Conservation (phyloP, 2,113 vertebrate genomes). For the Atherinomorus stipes region DNA sequence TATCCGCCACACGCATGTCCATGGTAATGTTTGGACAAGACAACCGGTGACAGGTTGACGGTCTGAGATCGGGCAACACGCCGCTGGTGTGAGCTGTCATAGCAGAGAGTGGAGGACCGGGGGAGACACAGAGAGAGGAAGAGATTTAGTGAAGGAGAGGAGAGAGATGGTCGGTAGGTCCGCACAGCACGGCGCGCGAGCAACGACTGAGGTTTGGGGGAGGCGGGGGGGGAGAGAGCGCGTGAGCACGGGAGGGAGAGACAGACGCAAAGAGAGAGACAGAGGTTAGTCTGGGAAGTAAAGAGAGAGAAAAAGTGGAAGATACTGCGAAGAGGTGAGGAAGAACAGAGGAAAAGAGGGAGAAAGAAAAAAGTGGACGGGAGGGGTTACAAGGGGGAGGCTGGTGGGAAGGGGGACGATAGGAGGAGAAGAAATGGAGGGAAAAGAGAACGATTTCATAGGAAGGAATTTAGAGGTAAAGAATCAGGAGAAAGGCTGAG, state of each 20-base stretch:
- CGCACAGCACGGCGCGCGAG: constrained; percentile 74
- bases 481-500: neutral
- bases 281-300: constrained; percentile 24
- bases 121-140: constrained; percentile 65
- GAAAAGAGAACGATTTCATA: neutral
- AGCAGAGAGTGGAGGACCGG: constrained; percentile 73
- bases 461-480: too few relatives aligned
- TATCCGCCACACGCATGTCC: constrained; percentile 71
- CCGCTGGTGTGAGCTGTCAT: constrained; percentile 78
- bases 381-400: neutral
- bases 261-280: constrained; percentile 14
- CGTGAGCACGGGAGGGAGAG: constrained; percentile 20
- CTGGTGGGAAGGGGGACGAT: neutral
- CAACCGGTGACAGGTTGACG: constrained; percentile 63
- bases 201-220: constrained; percentile 67
- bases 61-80: constrained; percentile 71
- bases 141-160: constrained; percentile 63
- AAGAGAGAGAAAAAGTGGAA: constrained; percentile 32
- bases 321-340: neutral
- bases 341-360: neutral
- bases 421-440: too few relatives aligned
- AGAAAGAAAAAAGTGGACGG: neutral
- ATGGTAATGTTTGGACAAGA: constrained; percentile 67
- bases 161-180: constrained; percentile 74
- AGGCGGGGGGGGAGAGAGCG: constrained; percentile 17